Evolutionary conservation across 2,797 vertebrate genomes (phyloP), one percentile per base, ranked within the genome.

Genomic region (Trachurus trachurus): DNA sequence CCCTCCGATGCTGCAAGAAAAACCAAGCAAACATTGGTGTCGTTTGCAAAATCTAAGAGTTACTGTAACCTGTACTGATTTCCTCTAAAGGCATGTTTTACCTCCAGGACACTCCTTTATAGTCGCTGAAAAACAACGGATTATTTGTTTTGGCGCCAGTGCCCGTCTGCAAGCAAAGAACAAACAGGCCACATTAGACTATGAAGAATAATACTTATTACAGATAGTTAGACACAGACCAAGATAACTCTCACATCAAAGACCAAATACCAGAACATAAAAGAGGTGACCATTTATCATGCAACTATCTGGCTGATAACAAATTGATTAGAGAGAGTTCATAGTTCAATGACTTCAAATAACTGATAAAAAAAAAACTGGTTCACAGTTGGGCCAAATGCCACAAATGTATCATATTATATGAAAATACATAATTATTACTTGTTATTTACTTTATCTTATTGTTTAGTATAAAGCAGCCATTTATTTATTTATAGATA

Each of bases 41-140:
- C 3, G 2, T 66, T 71, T 16, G 4, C 40, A 3, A 62, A 76
- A 69, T 44, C 26, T 54, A 34, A 73, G 31, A 44, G 19, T 65
- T 17, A 39, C 12, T 19, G 31, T 58, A 11, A 26, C 53, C 3
- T 26, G 26, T 26, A 26, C 3, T 39, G 4, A 47, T 21, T 21
- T 29, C 26, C 11, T 15, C 12, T 31, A 12, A 8, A 37, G 12
- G 12, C 5, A 9, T n/a, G 3, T 8, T 74, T 89, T 85, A 98
- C 97, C 97, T 97, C 97, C 97, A 98, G 6, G 97, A 96, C 2
- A 97, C 87, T 13, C 96, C 97, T 81, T 78, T 95, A 89, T 96
- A 97, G 15, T 95, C 77, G n/a, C 47, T 73, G 5, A 90, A 54
- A 5, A 90, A 75, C 0, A 85, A 40, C 40, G 94, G 8, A 44